A percentile compares a stretch with the other conserved stretches of the same genome.
phyloP scores from a whole-genome alignment of 2,888 invertebrate species.

The Imbricaverruca yamaguchii region DNA sequence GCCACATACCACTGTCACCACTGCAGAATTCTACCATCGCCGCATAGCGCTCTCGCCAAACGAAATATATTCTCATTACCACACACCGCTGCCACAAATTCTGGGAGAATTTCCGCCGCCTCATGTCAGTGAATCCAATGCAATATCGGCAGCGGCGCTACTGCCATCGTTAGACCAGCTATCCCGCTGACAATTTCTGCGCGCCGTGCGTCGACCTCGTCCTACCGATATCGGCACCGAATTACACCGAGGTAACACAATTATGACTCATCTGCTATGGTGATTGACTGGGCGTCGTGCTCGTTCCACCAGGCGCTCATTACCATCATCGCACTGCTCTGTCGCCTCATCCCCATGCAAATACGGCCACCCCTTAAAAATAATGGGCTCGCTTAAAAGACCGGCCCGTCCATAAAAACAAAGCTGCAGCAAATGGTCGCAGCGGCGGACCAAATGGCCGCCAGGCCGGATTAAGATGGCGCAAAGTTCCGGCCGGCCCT shows the following conservation, averaged over 20 bases:
- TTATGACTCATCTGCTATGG: background rate
- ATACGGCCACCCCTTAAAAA: background rate
- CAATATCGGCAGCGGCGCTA: too few species aligned
- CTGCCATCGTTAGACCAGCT: too few species aligned
- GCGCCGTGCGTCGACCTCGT: background rate
- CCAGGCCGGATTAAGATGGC: slow-evolving; percentile 20
- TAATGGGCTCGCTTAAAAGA: slow-evolving; percentile 14
- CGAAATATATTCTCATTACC: too few species aligned
- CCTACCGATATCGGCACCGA: background rate
- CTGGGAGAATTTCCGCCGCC: too few species aligned
- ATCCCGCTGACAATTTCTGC: too few species aligned
- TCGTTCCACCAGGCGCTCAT: background rate
- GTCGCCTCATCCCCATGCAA: slow-evolving; percentile 6
- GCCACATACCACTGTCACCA: too few species aligned
- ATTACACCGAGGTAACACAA: background rate
- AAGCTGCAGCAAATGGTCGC: background rate
- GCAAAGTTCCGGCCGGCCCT: slow-evolving; percentile 32
- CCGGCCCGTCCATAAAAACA: slow-evolving; percentile 15
- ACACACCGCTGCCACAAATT: too few species aligned
- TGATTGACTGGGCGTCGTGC: background rate
- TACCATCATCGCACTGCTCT: background rate
- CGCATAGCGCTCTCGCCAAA: too few species aligned
- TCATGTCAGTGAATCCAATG: too few species aligned
- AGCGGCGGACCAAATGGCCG: background rate
- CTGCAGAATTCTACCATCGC: too few species aligned